Conservation (phyloP, 1,140 invertebrate species). For the Cardiocondyla obscurior region DNA sequence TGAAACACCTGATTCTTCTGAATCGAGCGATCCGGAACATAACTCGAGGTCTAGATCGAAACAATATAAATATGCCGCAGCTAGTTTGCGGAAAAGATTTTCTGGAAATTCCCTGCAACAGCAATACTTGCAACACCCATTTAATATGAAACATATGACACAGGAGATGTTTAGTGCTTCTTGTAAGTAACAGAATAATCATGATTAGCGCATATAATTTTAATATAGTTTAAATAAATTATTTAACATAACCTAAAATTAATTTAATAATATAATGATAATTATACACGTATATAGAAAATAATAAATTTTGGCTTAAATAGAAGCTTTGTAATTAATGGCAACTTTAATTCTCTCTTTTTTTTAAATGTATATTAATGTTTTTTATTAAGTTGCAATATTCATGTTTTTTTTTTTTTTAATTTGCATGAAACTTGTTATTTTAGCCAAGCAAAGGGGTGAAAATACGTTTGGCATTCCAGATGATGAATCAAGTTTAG, state of each 20-base stretch:
- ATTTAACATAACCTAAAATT: not conserved
- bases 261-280: not conserved
- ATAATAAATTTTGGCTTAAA: not conserved
- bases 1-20: conserved; percentile 81
- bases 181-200: conserved; percentile 72
- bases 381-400: conserved; percentile 5
- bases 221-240: not conserved
- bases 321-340: not conserved
- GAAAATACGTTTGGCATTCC: conserved; percentile 84
- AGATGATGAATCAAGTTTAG: conserved; percentile 88
- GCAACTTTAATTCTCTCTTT: not conserved
- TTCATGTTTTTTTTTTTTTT: conserved; percentile 15
- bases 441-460: conserved; percentile 79
- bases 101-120: conserved; percentile 78
- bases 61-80: conserved; percentile 77
- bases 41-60: conserved; percentile 77
- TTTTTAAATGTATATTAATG: not conserved
- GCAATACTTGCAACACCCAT: conserved; percentile 80
- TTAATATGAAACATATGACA: conserved; percentile 81
- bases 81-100: conserved; percentile 80
- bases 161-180: conserved; percentile 81
- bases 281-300: not conserved
- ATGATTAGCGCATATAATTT: not conserved
- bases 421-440: conserved; percentile 60
- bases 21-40: conserved; percentile 82